phyloP scores from a whole-genome alignment of 2,797 vertebrate species.

The Scyliorhinus canicula region DNA sequence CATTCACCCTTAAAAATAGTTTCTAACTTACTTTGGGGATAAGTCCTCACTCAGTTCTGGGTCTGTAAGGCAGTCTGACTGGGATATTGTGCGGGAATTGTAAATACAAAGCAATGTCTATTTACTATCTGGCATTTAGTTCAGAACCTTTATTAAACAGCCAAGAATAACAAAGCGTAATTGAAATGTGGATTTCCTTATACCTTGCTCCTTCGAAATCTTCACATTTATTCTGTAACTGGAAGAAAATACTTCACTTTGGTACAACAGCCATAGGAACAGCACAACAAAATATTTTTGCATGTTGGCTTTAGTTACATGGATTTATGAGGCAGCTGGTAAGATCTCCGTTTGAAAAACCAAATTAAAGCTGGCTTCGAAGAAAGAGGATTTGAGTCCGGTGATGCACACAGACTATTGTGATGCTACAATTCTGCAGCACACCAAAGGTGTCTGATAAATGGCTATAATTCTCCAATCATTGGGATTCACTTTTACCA shows the following conservation, averaged over 20 bases:
- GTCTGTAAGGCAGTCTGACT: not conserved
- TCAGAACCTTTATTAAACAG: not conserved
- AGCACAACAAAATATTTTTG: not conserved
- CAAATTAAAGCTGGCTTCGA: not conserved
- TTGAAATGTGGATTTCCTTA: not conserved
- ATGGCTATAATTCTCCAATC: too few species aligned
- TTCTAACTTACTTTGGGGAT: not conserved
- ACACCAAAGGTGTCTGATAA: not conserved
- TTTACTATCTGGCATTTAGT: not conserved
- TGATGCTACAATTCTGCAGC: not conserved
- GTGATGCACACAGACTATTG: not conserved
- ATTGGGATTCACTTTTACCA: too few species aligned
- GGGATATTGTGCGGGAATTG: not conserved
- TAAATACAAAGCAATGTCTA: not conserved
- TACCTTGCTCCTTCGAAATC: not conserved
- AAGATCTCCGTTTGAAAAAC: not conserved
- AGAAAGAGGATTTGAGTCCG: not conserved
- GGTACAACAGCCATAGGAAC: not conserved
- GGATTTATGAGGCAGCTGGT: not conserved
- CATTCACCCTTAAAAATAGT: not conserved
- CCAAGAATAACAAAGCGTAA: not conserved
- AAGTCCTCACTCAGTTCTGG: not conserved
- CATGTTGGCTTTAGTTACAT: not conserved
- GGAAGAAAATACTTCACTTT: not conserved
- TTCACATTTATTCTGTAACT: not conserved